Percentiles rank a stretch among this genome's conserved stretches.
These are phyloP conservation scores for Microcebus murinus DNA, from an alignment of 2,113 vertebrate genomes.

Conservation along the genomic window DNA sequence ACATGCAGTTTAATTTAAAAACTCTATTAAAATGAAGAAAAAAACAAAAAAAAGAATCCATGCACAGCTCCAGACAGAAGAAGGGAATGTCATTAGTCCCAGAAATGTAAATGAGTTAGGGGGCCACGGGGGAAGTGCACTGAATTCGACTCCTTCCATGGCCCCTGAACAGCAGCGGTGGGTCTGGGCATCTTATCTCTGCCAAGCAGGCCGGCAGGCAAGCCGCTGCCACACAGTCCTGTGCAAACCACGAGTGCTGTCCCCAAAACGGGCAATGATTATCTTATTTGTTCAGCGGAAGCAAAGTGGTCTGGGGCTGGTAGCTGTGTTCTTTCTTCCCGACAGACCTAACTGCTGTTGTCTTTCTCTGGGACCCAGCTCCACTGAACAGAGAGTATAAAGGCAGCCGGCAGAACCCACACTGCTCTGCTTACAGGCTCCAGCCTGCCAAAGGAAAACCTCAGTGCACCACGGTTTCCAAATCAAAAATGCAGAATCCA, in stretches of 20 bases:
- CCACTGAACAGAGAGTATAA: background rate
- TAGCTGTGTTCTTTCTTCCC: conserved; percentile 11
- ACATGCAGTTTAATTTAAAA: conserved; percentile 46
- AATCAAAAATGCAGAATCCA: background rate
- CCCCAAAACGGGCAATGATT: background rate
- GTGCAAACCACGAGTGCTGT: background rate
- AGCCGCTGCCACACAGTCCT: rapidly evolving
- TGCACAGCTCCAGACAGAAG: conserved; percentile 32
- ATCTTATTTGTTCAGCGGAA: conserved; percentile 59
- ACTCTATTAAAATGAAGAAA: background rate
- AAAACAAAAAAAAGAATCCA: conserved; percentile 38
- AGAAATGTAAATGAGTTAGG: conserved; percentile 60
- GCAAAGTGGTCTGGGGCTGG: background rate
- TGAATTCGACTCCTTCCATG: background rate
- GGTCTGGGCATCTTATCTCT: conserved; percentile 32
- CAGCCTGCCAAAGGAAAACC: background rate
- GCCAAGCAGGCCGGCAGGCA: conserved; percentile 33
- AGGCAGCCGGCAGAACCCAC: background rate
- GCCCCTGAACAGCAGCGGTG: background rate
- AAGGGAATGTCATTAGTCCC: conserved; percentile 3
- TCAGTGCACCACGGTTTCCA: background rate
- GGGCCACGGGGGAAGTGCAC: background rate
- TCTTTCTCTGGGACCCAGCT: conserved; percentile 21
- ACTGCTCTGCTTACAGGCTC: background rate
- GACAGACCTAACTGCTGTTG: background rate